phyloP scores from a whole-genome alignment of 1,140 invertebrate species.

The Sitophilus oryzae region DNA sequence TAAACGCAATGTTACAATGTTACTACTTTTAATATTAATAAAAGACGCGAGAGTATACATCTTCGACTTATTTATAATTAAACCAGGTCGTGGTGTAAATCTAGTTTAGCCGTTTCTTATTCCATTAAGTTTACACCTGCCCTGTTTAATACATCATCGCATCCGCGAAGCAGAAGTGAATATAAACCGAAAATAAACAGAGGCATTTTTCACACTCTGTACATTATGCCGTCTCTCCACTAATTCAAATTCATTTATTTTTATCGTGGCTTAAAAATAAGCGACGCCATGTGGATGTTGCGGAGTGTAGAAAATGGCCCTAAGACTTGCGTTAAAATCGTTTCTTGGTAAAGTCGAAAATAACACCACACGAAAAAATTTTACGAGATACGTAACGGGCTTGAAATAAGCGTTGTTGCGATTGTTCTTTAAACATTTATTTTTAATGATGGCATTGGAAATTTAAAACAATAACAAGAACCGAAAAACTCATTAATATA shows the following conservation, averaged over 20 bases:
- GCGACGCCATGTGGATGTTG: neutral
- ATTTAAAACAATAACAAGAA: no score
- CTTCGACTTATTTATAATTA: no score
- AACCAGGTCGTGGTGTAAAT: no score
- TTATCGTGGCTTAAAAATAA: slow-evolving; percentile 8
- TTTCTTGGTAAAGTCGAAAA: slow-evolving; percentile 5
- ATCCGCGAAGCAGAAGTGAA: neutral
- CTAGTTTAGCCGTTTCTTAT: neutral
- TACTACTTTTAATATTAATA: no score
- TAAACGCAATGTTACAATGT: no score
- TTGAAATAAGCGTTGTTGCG: no score
- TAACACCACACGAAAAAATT: slow-evolving; percentile 1
- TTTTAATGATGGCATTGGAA: no score
- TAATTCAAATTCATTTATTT: slow-evolving; percentile 8
- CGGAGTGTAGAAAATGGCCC: neutral
- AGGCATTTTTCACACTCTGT: slow-evolving; percentile 9
- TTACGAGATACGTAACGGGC: neutral
- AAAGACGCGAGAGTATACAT: no score
- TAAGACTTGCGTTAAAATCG: neutral
- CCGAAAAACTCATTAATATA: no score
- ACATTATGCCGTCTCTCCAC: slow-evolving; percentile 5
- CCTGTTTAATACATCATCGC: neutral
- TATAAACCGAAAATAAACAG: slow-evolving; percentile 2
- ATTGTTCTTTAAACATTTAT: no score
- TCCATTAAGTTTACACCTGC: neutral